Evolutionary conservation across 2,113 vertebrate genomes (phyloP).

Genomic region (Monopterus albus): DNA sequence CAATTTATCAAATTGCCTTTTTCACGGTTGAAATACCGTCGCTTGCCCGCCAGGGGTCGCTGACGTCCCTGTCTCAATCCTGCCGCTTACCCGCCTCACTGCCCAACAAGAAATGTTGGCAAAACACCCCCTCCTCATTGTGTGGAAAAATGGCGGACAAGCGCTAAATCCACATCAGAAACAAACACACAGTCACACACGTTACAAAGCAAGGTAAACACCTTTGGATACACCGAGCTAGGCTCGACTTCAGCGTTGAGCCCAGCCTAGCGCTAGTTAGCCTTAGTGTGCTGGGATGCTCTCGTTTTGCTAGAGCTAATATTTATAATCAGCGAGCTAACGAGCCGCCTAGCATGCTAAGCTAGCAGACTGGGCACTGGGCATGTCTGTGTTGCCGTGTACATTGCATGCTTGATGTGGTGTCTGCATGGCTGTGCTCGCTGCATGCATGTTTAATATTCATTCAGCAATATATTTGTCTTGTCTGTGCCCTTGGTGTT

Average conservation of each 20-base stretch:
- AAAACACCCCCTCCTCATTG: constrained; percentile 65
- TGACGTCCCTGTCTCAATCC: not conserved
- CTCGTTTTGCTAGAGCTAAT: constrained; percentile 53
- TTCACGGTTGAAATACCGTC: not conserved
- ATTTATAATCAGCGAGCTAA: constrained; percentile 51
- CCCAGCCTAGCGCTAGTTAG: not conserved
- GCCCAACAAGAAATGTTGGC: constrained; percentile 63
- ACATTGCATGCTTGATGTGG: constrained; percentile 47
- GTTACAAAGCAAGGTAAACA: constrained; percentile 78
- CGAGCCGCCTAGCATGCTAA: constrained; percentile 66
- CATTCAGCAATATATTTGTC: not conserved
- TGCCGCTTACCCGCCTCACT: constrained; percentile 5
- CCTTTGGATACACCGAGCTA: constrained; percentile 39
- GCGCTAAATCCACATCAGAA: constrained; percentile 79
- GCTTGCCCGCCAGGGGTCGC: constrained; percentile 21
- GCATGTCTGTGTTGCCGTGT: constrained; percentile 57
- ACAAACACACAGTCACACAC: constrained; percentile 77
- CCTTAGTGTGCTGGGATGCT: constrained; percentile 16
- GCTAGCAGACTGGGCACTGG: constrained; percentile 50
- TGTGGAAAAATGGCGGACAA: constrained; percentile 81
- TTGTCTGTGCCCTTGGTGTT: not conserved
- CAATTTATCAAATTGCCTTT: too few relatives aligned
- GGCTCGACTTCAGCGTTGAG: constrained; percentile 5
- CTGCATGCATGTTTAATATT: not conserved
- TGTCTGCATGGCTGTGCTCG: constrained; percentile 9